phyloP scores from a whole-genome alignment of 1,140 invertebrate genomes.

The Cotesia chilonis region DNA sequence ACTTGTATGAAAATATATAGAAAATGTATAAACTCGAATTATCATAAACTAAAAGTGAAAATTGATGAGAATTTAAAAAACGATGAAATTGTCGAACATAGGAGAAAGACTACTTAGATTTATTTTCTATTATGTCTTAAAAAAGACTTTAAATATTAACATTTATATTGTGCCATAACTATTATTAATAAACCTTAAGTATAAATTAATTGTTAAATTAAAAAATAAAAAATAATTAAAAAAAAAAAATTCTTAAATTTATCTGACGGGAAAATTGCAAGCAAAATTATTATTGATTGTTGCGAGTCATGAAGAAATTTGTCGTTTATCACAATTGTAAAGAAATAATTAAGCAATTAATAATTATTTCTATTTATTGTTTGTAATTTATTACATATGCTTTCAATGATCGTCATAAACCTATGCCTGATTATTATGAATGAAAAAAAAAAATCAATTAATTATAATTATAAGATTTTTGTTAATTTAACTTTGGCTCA shows the following conservation, averaged over 20 bases:
- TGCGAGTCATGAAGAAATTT: background rate
- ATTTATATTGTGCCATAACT: constrained; percentile 66
- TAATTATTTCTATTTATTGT: background rate
- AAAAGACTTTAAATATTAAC: constrained; percentile 64
- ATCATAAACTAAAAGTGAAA: constrained; percentile 34
- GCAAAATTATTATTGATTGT: constrained; percentile 35
- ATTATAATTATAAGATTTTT: constrained; percentile 20
- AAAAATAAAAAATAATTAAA: too few species aligned
- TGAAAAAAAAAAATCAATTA: constrained; percentile 22
- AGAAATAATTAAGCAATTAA: background rate
- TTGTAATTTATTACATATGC: constrained; percentile 32
- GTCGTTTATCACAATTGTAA: background rate
- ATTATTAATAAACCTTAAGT: constrained; percentile 62
- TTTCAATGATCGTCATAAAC: constrained; percentile 10
- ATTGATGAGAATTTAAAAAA: constrained; percentile 49
- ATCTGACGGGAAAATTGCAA: constrained; percentile 57
- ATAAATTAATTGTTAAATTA: constrained; percentile 61
- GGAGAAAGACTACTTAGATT: constrained; percentile 65
- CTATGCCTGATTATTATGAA: constrained; percentile 13
- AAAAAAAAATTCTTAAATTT: constrained; percentile 59
- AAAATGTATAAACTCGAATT: constrained; percentile 29
- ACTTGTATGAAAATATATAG: constrained; percentile 42
- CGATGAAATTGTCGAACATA: constrained; percentile 54
- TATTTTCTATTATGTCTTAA: constrained; percentile 65
- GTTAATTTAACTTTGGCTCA: background rate